These are phyloP conservation scores for Thamnophis elegans DNA, from an alignment of 2,797 vertebrate species.

Conservation along the genomic window DNA sequence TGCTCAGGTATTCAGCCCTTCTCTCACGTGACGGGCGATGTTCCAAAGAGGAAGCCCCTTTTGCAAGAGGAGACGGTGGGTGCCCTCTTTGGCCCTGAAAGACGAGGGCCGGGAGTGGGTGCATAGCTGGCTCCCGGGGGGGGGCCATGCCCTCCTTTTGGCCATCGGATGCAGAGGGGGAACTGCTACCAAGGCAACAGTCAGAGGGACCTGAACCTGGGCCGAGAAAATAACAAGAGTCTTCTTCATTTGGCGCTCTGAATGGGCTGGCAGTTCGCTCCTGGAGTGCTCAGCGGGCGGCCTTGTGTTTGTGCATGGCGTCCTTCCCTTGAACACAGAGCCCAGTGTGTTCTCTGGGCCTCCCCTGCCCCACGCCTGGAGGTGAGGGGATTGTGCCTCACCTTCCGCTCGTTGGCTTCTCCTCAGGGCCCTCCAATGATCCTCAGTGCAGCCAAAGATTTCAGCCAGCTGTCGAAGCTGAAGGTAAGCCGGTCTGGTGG, in stretches of 20 bases:
- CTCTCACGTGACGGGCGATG: not conserved
- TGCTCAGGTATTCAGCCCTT: not conserved
- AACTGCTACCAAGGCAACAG: not conserved
- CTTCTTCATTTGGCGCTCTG: not conserved
- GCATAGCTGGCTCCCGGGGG: not conserved
- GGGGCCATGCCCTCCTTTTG: not conserved
- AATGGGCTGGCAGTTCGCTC: not conserved
- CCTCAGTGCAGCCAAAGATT: slow-evolving; percentile 95
- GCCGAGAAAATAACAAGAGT: not conserved
- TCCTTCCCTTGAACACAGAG: not conserved
- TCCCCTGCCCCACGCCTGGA: not conserved
- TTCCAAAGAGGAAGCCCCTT: not conserved
- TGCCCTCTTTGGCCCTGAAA: not conserved
- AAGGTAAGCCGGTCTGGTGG: slow-evolving; percentile 79
- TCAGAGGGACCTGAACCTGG: not conserved
- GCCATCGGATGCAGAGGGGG: not conserved
- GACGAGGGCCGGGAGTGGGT: not conserved
- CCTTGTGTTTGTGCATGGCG: not conserved
- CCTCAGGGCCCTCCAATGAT: slow-evolving; percentile 94
- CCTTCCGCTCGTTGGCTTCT: slow-evolving; percentile 14
- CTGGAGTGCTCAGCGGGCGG: not conserved
- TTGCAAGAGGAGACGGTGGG: not conserved
- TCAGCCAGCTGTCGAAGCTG: slow-evolving; percentile 95
- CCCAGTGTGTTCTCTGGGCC: not conserved
- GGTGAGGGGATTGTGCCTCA: not conserved